Evolutionary conservation across 2,113 vertebrate genomes (phyloP), one percentile per base, ranked within the genome.

Genomic region (Numida meleagris): DNA sequence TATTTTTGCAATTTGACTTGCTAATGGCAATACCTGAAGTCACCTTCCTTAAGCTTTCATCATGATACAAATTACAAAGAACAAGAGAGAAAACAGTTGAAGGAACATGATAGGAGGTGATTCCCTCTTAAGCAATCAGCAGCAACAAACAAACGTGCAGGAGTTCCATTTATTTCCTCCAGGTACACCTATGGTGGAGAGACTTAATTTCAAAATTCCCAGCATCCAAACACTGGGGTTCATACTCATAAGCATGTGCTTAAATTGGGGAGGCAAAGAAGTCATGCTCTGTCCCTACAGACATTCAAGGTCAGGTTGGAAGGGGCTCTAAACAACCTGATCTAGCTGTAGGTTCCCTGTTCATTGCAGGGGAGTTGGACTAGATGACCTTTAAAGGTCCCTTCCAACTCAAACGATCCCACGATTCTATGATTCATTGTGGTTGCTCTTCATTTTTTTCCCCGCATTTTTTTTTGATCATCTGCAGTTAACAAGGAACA

Each of bases 1-100:
- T 82, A 85, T 72, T 87, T 91, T 65, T 67, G 68, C 59, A 77
- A 81, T 82, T 93, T 93, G 91, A 91, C 88, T 92, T 96, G 93
- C 76, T 70, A 89, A 90, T 85, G 72, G 57, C 62, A 90, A 42
- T 63, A 88, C 83, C 82, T 91, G 89, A 94, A 92, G 78, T 88
- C 88, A 95, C 92, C 91, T 94, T 95, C 91, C 76, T 88, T 91
- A 95, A 95, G 84, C 40, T 68, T 89, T 91, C 66, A 1, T 16
- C 55, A 81, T 31, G 82, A 74, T 16, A 14, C 10, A 81, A 93
- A 95, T 74, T n/a, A 46, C 67, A 83, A 48, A 38, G 80, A 82
- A 86, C 19, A 72, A 57, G 19, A 62, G 29, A 53, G 53, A 59
- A 76, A 84, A 40, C 17, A 34, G 70, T 12, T 3, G 29, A 73